Evolutionary conservation across 2,113 vertebrate genomes (phyloP), one percentile per base, ranked within the genome.

Genomic region (Otocyon megalotis): DNA sequence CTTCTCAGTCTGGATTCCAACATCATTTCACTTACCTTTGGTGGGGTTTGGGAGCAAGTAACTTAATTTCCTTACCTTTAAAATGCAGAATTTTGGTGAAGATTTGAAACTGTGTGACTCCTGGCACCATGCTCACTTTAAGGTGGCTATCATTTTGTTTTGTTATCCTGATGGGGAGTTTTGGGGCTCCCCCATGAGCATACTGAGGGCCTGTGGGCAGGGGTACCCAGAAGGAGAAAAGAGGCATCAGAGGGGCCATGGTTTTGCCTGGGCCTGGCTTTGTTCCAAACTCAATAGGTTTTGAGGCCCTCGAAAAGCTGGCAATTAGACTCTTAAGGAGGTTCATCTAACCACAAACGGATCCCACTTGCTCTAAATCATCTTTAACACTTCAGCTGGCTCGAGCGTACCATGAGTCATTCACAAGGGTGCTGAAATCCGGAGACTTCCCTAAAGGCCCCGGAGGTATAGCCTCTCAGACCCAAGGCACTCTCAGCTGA

Each of bases 391-490:
- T 84, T 65, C 35, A 24, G 84, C 53, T 83, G 94, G 80, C 90
- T 35, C 12, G 30, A 54, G 54, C 6, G 0, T 32, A 43, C 43
- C 7, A 5, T 89, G 94, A 76, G 63, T 76, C 94, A 79, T 48
- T 86, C 69, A 54, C 8, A 4, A 60, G 74, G 20, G 30, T 56
- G 92, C 91, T 97, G 96, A 97, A 79, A 96, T 82, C 30, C 28
- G 0, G 43, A 86, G 77, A 77, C 90, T 37, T 86, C 60, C 53
- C 77, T 53, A 20, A 60, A 76, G 60, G 58, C 53, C 91, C 62
- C 12, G 35, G 67, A 88, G 77, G 76, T 65, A 6, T 58, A 43
- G 20, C 30, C 30, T 62, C 50, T 67, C 11, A 88, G 81, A 62
- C 53, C 35, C 56, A 20, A 62, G 81, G 60, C 3, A 6, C 43